Percentiles rank a stretch among this genome's conserved stretches.
phyloP scores from a whole-genome alignment of 2,113 vertebrate species.

The Telmatochromis brachygnathus region DNA sequence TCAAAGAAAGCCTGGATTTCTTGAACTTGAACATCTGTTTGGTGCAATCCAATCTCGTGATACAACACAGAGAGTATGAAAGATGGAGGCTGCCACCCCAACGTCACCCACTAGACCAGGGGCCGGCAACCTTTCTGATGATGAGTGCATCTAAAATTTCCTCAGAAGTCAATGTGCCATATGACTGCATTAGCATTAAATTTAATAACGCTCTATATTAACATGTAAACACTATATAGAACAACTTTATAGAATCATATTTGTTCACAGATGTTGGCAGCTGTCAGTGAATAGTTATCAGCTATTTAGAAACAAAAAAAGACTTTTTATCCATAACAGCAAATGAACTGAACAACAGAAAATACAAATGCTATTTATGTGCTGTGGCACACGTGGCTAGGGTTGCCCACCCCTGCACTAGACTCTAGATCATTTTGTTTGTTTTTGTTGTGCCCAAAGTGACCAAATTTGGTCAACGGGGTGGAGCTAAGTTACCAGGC shows the following conservation, averaged over 20 bases:
- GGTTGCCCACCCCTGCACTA: neutral
- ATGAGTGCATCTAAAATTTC: neutral
- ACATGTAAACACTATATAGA: rapidly evolving
- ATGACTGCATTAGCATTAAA: neutral
- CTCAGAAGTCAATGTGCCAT: rapidly evolving
- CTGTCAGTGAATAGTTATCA: rapidly evolving
- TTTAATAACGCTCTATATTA: rapidly evolving
- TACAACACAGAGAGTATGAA: neutral
- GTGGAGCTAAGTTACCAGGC: neutral
- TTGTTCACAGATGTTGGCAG: rapidly evolving
- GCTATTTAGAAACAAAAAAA: no score
- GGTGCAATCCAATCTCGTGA: neutral
- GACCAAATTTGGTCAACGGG: neutral
- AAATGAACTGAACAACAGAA: no score
- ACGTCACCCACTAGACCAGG: neutral
- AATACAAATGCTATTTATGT: rapidly evolving
- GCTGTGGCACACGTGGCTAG: rapidly evolving
- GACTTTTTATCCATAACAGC: no score
- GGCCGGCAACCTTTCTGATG: neutral
- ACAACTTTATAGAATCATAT: neutral
- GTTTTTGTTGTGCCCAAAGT: neutral
- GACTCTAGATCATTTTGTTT: neutral
- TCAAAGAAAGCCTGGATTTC: neutral
- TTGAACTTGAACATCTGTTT: neutral
- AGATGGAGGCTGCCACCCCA: neutral